Evolutionary conservation across 2,888 invertebrate genomes (phyloP).

Genomic region (Ormyrus rosae): DNA sequence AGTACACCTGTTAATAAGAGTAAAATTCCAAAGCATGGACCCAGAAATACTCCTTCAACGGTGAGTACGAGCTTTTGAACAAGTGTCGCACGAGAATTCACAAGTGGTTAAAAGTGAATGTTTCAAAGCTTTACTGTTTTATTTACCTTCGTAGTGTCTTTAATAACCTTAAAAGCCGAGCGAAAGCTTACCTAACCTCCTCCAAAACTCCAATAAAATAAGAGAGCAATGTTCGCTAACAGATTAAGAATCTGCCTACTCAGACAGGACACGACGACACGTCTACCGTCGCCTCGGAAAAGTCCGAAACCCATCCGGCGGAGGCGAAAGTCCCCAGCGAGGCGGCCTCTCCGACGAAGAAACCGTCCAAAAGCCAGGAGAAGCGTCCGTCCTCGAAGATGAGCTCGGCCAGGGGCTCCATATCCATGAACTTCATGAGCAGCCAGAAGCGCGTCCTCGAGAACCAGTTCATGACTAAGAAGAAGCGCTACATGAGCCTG

Average conservation of each 20-base stretch:
- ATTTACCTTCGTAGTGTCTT: too few species aligned
- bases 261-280: slow-evolving; percentile 3
- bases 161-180: too few species aligned
- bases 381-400: background rate
- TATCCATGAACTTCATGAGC: background rate
- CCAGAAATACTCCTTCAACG: background rate
- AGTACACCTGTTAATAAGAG: slow-evolving; percentile 9
- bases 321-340: slow-evolving; percentile 7
- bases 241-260: background rate
- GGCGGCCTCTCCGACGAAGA: background rate
- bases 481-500: slow-evolving; percentile 57
- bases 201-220: too few species aligned
- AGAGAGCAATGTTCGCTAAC: too few species aligned
- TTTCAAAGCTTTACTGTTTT: too few species aligned
- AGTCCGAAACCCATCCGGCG: slow-evolving; percentile 52
- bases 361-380: slow-evolving; percentile 11
- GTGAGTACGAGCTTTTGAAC: background rate
- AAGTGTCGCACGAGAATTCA: too few species aligned
- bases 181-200: too few species aligned
- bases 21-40: slow-evolving; percentile 41
- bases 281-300: slow-evolving; percentile 5
- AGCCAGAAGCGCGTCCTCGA: slow-evolving; percentile 63
- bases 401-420: background rate
- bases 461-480: slow-evolving; percentile 64
- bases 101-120: too few species aligned